Evolutionary conservation across 2,113 vertebrate species (phyloP).

Genomic region (Zosterops hypoxanthus): DNA sequence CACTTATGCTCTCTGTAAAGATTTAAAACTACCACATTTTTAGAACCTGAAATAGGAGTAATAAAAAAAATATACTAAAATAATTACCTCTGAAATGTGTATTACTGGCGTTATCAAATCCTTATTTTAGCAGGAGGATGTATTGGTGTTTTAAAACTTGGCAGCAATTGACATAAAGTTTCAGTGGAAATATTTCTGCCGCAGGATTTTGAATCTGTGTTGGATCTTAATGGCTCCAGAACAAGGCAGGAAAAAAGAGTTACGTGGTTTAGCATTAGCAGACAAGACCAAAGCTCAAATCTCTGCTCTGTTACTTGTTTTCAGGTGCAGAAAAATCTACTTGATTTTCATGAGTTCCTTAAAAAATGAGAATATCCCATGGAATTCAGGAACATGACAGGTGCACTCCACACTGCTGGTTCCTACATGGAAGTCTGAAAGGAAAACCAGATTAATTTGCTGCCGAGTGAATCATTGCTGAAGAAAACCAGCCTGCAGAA

Average conservation of each 20-base stretch:
- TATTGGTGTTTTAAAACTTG: slow-evolving; percentile 43
- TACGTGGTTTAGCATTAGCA: neutral
- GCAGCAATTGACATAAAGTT: neutral
- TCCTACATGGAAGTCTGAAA: neutral
- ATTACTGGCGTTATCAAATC: neutral
- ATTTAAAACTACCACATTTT: slow-evolving; percentile 19
- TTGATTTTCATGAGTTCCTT: neutral
- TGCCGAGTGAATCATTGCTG: neutral
- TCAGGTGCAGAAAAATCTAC: neutral
- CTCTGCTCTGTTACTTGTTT: neutral
- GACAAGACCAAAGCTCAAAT: neutral
- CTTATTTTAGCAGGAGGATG: neutral
- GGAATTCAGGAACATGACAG: neutral
- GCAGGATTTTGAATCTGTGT: neutral
- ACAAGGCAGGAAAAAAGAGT: neutral
- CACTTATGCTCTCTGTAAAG: slow-evolving; percentile 33
- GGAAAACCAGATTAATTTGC: neutral
- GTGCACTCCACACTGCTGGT: neutral
- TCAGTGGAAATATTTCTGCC: slow-evolving; percentile 44
- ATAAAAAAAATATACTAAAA: neutral
- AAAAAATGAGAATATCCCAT: neutral
- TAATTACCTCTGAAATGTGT: slow-evolving; percentile 42
- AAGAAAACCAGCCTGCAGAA: neutral
- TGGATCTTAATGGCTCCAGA: neutral
- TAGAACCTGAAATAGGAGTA: slow-evolving; percentile 7